phyloP scores from a whole-genome alignment of 2,113 vertebrate species.

The Ochotona curzoniae region DNA sequence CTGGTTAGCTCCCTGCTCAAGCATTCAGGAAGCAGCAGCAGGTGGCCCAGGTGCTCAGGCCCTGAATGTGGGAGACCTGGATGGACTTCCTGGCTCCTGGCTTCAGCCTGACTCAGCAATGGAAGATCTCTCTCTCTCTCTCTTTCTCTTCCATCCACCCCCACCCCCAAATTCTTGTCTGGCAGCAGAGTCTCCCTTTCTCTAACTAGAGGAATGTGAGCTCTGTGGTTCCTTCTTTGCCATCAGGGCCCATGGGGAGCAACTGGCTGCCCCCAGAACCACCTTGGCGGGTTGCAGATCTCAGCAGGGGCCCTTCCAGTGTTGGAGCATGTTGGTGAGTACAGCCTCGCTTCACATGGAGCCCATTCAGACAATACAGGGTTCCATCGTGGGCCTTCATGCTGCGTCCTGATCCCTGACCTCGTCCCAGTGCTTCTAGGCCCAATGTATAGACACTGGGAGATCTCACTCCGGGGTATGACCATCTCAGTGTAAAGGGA shows the following conservation, averaged over 20 bases:
- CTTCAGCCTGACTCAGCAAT: too few species aligned
- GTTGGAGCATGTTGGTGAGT: too few species aligned
- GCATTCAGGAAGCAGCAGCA: too few species aligned
- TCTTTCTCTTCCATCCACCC: too few species aligned
- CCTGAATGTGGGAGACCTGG: too few species aligned
- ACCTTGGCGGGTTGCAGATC: background rate
- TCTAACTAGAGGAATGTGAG: background rate
- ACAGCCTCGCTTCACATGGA: too few species aligned
- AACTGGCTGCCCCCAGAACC: background rate
- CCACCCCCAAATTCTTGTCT: background rate
- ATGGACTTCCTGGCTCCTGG: too few species aligned
- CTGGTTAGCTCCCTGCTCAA: too few species aligned
- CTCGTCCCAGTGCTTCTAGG: background rate
- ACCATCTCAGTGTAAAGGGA: background rate
- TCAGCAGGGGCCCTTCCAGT: too few species aligned
- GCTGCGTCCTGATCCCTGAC: background rate
- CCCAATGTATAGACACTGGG: background rate
- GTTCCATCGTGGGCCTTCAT: background rate
- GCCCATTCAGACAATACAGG: background rate
- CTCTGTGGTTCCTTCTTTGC: background rate
- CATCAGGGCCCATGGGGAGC: background rate
- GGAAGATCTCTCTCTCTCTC: too few species aligned
- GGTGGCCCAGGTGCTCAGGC: too few species aligned
- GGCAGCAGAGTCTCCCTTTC: background rate
- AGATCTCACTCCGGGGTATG: too few species aligned